Percentiles rank a stretch among this genome's conserved stretches.
Conservation (phyloP, 2,888 invertebrate species). For the Chrysolina haemoptera region DNA sequence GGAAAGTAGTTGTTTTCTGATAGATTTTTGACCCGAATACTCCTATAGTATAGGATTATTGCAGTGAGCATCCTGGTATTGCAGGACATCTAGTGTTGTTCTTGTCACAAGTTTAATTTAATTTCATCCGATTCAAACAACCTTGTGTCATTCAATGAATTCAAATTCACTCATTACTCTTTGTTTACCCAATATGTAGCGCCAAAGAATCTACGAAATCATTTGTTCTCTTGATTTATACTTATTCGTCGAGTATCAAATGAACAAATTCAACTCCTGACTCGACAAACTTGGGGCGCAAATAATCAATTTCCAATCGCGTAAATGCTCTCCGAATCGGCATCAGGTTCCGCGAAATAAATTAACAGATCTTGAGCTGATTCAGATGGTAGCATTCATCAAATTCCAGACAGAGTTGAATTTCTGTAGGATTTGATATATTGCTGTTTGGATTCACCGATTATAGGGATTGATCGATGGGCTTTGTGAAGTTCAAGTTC, state of each 20-base stretch:
- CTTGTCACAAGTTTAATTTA: too few species aligned
- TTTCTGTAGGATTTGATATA: constrained; percentile 23
- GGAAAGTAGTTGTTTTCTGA: too few species aligned
- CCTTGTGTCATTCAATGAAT: too few species aligned
- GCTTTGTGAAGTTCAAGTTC: constrained; percentile 21
- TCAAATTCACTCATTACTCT: neutral
- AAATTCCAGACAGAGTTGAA: constrained; percentile 25
- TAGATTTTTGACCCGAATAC: too few species aligned
- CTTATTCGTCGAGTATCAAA: neutral
- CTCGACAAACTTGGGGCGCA: neutral
- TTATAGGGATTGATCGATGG: constrained; percentile 3
- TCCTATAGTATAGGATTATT: too few species aligned
- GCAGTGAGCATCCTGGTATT: too few species aligned
- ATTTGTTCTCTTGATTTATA: constrained; percentile 9
- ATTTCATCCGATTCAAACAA: too few species aligned
- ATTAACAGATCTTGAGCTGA: constrained; percentile 24
- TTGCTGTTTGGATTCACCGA: constrained; percentile 16
- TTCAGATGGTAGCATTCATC: constrained; percentile 23
- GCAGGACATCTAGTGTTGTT: too few species aligned
- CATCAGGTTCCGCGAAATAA: constrained; percentile 20
- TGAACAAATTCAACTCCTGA: constrained; percentile 15
- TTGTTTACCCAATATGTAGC: neutral
- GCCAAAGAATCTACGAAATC: neutral
- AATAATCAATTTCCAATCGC: constrained; percentile 19
- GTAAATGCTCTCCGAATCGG: neutral